Percentiles rank a stretch among this genome's conserved stretches.
Evolutionary conservation across 2,113 vertebrate species (phyloP).

Genomic region (Megalops atlanticus): DNA sequence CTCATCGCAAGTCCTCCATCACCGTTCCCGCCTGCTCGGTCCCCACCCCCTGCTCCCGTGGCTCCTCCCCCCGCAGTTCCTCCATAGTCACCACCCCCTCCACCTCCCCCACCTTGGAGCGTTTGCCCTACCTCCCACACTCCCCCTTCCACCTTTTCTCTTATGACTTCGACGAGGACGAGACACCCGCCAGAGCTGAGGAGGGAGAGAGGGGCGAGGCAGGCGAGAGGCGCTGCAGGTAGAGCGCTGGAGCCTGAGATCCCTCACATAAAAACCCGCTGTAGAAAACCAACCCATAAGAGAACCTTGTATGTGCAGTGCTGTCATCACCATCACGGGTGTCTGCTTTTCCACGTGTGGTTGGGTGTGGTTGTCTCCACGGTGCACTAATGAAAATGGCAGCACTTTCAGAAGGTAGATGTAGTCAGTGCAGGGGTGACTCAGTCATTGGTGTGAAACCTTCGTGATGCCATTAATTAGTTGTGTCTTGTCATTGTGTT

Average conservation of each 20-base stretch:
- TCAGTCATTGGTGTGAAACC: not conserved
- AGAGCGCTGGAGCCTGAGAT: conserved; percentile 55
- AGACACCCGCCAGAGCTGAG: conserved; percentile 58
- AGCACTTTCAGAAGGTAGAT: not conserved
- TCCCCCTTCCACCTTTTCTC: conserved; percentile 94
- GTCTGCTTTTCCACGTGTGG: conserved; percentile 33
- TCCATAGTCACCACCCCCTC: conserved; percentile 61
- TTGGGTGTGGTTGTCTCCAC: conserved; percentile 8
- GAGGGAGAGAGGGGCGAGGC: conserved; percentile 44
- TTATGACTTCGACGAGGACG: conserved; percentile 82
- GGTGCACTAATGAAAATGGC: not conserved
- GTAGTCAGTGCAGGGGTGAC: not conserved
- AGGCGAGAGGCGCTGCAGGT: conserved; percentile 76
- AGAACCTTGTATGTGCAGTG: not conserved
- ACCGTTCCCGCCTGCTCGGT: conserved; percentile 59
- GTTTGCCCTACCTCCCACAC: conserved; percentile 86
- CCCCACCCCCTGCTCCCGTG: conserved; percentile 56
- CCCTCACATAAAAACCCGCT: conserved; percentile 18
- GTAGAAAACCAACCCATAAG: not conserved
- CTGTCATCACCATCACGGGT: conserved; percentile 14
- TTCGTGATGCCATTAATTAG: not conserved
- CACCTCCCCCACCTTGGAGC: conserved; percentile 66
- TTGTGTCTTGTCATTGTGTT: not conserved
- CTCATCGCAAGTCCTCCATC: conserved; percentile 54
- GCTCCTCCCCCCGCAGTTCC: conserved; percentile 54